Evolutionary conservation across 2,888 invertebrate genomes (phyloP).

Genomic region (Cryptus viduatorius): DNA sequence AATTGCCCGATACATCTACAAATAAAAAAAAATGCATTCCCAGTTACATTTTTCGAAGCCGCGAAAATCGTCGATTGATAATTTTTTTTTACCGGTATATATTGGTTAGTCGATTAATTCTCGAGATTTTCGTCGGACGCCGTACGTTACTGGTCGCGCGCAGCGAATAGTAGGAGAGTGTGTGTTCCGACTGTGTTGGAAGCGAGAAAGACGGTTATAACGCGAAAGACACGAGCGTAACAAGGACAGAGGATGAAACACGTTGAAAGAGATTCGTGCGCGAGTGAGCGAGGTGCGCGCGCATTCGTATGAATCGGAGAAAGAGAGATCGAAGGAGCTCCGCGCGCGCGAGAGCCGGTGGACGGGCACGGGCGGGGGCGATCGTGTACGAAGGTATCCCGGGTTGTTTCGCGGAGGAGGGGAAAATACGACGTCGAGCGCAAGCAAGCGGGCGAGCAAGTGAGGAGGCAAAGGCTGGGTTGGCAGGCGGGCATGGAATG

Average conservation of each 20-base stretch:
- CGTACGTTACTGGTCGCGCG: slow-evolving; percentile 57
- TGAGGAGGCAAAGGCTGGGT: slow-evolving; percentile 61
- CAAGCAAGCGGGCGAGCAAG: slow-evolving; percentile 45
- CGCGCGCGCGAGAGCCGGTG: slow-evolving; percentile 7
- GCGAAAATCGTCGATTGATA: neutral
- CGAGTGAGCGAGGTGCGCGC: slow-evolving; percentile 19
- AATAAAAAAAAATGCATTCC: neutral
- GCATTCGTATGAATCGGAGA: slow-evolving; percentile 24
- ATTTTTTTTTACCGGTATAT: slow-evolving; percentile 43
- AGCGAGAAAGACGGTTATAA: slow-evolving; percentile 13
- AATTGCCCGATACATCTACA: neutral
- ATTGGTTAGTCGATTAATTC: neutral
- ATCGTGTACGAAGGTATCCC: slow-evolving; percentile 40
- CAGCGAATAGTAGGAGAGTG: slow-evolving; percentile 48
- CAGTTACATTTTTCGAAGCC: neutral
- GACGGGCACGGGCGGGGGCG: slow-evolving; percentile 38
- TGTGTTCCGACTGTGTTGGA: slow-evolving; percentile 22
- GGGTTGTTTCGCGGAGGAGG: slow-evolving; percentile 21
- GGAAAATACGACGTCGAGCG: slow-evolving; percentile 27
- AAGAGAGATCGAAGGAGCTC: slow-evolving; percentile 20
- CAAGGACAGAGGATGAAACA: neutral
- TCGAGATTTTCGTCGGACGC: slow-evolving; percentile 7
- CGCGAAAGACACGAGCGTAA: neutral
- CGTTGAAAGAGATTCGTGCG: slow-evolving; percentile 17
- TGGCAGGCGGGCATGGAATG: slow-evolving; percentile 62